Evolutionary conservation across 23 tunicate genomes (phyloP), one percentile per base, ranked within the genome.

Genomic region (Halocynthia roretzi): DNA sequence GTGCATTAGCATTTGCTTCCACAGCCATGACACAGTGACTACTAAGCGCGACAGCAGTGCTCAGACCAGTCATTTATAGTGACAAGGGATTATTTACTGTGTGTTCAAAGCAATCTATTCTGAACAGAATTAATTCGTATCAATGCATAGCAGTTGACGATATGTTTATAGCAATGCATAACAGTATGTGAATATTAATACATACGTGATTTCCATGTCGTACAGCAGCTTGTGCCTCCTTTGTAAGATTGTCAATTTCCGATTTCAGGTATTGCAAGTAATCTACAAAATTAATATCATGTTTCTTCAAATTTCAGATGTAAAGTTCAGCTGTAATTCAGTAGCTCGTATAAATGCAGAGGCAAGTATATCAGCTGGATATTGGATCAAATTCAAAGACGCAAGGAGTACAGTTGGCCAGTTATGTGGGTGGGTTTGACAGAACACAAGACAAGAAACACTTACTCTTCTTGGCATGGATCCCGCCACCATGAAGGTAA

Each of bases 201-300:
- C 82, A 67, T 60, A 89, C 96, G 72, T 67, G 75, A 56, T 89
- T 89, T 75, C 88, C 88, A 11, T 80, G 82, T 77, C 76, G 76
- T 15, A 83, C 84, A 67, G 68, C 76, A 75, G 68, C 53, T 69
- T 89, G 88, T 19, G 87, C 85, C 61, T 89, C 96, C 15, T 50
- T 76, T 11, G 78, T 56, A 31, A 89, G 53, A 62, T 89, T 80
- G 52, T 83, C 75, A 21, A 71, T 78, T 18, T 89, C 89, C 7
- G 69, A 50, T 51, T 70, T 58, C 80, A 89, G 76, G 53, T 82
- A 89, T 14, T 64, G 62, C 7, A 70, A 31, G 66, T 89, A 89
- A 80, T 79, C 96, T 89, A 67, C 6, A 89, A 83, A 54, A 49
- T 18, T 52, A 64, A 17, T 9, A 19, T 22, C 18, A 18, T 0